Evolutionary conservation across 1,140 invertebrate species (phyloP), one percentile per base, ranked within the genome.

Genomic region (Leptonema lineaticorne): DNA sequence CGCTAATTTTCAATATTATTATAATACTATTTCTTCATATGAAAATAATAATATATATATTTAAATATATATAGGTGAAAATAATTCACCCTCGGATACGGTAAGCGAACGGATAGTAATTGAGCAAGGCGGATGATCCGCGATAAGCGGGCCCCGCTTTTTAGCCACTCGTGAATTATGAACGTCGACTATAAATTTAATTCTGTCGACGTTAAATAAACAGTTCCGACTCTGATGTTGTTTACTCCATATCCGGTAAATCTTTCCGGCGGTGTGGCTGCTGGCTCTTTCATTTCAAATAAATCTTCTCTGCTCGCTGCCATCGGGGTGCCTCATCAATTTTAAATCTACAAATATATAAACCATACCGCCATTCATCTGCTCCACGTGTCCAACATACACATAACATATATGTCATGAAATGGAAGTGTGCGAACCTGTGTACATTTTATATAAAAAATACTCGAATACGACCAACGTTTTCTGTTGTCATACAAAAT

Each of bases 141-240:
- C 16, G 33, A 22, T 62, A 24, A 41, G 28, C 59, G 27, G n/a
- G n/a, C n/a, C 16, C 9, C 37, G 37, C 37, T 41, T 41, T 41
- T 41, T 41, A 41, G 2, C 37, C 37, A 16, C 37, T 30, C 11
- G 30, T 62, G 37, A 62, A 62, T 62, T 62, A 62, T 62, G 59
- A 62, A 62, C 37, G 59, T 41, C 59, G 59, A 62, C 30, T 62
- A 62, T 62, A 62, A 62, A 62, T 62, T 62, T 62, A 37, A 62
- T 62, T 62, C 59, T 41, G 59, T 24, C 59, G 59, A 62, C 59
- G 37, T 28, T 33, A 37, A 37, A 62, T 62, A 30, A 62, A 62
- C 59, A 62, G 59, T 14, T 58, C 29, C 29, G 37, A 41, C 37
- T n/a, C n/a, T 41, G 37, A 41, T 41, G 37, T 41, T 41, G 37